Evolutionary conservation across 2,888 invertebrate species (phyloP), one percentile per base, ranked within the genome.

Genomic region (Cantharis flavilabris): DNA sequence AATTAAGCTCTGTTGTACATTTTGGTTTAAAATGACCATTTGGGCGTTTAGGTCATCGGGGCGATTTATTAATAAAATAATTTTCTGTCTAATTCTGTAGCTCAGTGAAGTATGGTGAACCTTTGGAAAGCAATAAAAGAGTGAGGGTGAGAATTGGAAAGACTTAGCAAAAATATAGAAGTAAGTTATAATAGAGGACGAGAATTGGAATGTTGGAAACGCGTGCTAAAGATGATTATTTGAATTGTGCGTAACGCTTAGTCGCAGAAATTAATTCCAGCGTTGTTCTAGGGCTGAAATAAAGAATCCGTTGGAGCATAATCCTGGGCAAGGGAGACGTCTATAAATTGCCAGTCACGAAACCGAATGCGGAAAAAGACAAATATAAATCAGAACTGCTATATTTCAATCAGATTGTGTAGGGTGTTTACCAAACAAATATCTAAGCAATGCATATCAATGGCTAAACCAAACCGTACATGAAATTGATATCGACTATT

Each of bases 371-470:
- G 80, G 80, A 81, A 81, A 79, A 79, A 81, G 80, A 80, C 80
- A 81, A 80, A 80, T 80, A 81, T 81, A 81, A 81, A 81, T 81
- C 80, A 78, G 76, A 78, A 80, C 76, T 75, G 78, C 78, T 79
- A 77, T 77, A 77, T 79, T 77, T 79, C 79, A 77, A 79, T 79
- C 79, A 79, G 79, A 77, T 77, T 78, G 78, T 78, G 80, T 78
- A 72, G 78, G 80, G 80, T 80, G 80, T 82, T 80, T 82, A 81
- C 80, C 81, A 82, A 82, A 83, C 82, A 83, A 82, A 82, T 83
- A 82, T 82, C 80, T 81, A 79, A 81, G 81, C 80, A 81, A 81
- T 83, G 81, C 82, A 81, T 82, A 82, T 81, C 82, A 82, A 82
- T 82, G 79, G 79, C 74, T 75, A 79, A 77, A 71, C 76, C 79